These are phyloP conservation scores for Willowsia nigromaculata DNA, from an alignment of 2,888 invertebrate genomes.

Conservation along the genomic window DNA sequence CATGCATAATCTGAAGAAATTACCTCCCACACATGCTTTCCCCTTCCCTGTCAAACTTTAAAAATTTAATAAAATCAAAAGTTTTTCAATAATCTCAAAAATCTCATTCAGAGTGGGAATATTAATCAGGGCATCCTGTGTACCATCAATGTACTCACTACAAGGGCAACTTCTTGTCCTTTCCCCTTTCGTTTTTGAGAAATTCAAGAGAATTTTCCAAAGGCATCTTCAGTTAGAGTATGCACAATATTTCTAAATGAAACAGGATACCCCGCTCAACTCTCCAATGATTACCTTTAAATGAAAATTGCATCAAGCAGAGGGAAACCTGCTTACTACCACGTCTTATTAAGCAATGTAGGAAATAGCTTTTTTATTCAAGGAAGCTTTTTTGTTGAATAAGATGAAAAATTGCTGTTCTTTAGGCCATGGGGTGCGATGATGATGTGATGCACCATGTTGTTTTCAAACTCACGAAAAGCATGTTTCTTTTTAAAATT, in stretches of 20 bases:
- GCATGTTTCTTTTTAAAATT: slow-evolving; percentile 2
- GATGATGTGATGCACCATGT: not conserved
- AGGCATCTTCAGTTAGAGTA: not conserved
- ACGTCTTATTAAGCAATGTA: no score
- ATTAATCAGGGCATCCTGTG: slow-evolving; percentile 49
- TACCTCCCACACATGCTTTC: not conserved
- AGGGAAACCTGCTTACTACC: no score
- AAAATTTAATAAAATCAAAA: slow-evolving; percentile 66
- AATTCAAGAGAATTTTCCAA: not conserved
- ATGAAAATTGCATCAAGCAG: no score
- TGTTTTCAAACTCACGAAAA: not conserved
- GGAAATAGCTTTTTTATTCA: no score
- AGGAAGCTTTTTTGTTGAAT: no score
- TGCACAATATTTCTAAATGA: not conserved
- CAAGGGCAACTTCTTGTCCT: not conserved
- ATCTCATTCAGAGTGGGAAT: slow-evolving; percentile 32
- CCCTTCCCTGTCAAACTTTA: slow-evolving; percentile 24
- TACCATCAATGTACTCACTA: not conserved
- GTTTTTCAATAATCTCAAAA: slow-evolving; percentile 65
- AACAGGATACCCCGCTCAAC: not conserved
- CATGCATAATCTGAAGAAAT: not conserved
- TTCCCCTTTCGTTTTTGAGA: not conserved
- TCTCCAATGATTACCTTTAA: no score
- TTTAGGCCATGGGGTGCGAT: not conserved
- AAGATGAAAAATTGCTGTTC: not conserved